Evolutionary conservation across 2,888 invertebrate genomes (phyloP), one percentile per base, ranked within the genome.

Genomic region (Anagyrus pseudococci): DNA sequence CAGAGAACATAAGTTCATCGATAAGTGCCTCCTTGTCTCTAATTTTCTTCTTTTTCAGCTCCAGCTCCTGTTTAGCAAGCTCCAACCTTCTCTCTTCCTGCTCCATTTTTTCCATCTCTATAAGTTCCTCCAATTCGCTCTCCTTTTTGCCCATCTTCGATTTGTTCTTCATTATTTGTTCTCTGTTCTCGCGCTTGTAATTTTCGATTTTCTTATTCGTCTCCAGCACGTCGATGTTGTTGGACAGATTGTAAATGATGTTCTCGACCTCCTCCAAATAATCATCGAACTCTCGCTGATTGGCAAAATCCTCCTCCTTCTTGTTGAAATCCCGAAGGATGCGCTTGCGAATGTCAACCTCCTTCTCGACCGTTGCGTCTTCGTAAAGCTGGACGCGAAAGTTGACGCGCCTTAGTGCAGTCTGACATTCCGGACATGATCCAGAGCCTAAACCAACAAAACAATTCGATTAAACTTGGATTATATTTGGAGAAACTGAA

Each of bases 361-460:
- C 99, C 79, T 98, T 98, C 81, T 99, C 99, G 0, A 99, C 94
- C 83, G 87, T 87, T 0, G 98, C 86, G 83, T 99, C 98, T 84
- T 99, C 98, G 77, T 98, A 99, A 19, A 97, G 83, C 77, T 99
- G 98, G 4, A 96, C 89, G 56, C 98, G 87, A 78, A 94, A 99
- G 77, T 95, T 95, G 74, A 89, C 92, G 71, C 96, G 85, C 1
- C 96, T 85, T 22, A 99, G 82, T 0, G 94, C 90, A 19, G 93
- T 92, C 76, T 90, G 89, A 82, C 98, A 98, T 77, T 96, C 94
- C 0, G 96, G 96, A 76, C 99, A 99, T 0, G 92, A 88, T 13
- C 96, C 98, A 33, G 97, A 94, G 40, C 96, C 92, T 92, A n/a
- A 2, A 37, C 2, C 10, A 37, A 29, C 10, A 29, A 29, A 29